These are phyloP conservation scores for Labia minor DNA, from an alignment of 2,888 invertebrate species.

Conservation along the genomic window DNA sequence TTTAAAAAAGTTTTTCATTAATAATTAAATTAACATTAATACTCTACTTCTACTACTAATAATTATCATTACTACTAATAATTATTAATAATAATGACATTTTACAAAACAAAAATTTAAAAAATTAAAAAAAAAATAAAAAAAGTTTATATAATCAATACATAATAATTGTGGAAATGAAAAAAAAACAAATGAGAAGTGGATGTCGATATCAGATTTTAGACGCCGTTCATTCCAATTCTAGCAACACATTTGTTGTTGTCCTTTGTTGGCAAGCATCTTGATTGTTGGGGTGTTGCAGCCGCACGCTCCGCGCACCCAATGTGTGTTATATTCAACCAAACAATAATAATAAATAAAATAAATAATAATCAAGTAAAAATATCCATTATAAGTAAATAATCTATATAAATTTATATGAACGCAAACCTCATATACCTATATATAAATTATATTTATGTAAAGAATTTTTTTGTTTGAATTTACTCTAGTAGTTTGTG, in stretches of 20 bases:
- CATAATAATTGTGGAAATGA: not conserved
- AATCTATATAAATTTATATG: slow-evolving; percentile 1
- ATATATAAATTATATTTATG: no score
- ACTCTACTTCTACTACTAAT: slow-evolving; percentile 13
- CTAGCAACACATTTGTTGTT: slow-evolving; percentile 3
- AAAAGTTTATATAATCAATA: not conserved
- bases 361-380: not conserved
- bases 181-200: not conserved
- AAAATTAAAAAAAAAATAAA: no score
- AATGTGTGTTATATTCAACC: not conserved
- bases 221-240: slow-evolving; percentile 8
- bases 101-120: not conserved
- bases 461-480: not conserved
- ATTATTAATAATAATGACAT: not conserved
- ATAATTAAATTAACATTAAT: slow-evolving; percentile 3
- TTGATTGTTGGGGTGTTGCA: slow-evolving; percentile 3
- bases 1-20: not conserved
- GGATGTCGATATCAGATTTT: not conserved
- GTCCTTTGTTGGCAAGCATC: slow-evolving; percentile 13
- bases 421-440: not conserved
- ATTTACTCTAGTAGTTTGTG: slow-evolving; percentile 7
- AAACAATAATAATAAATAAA: not conserved
- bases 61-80: slow-evolving; percentile 2
- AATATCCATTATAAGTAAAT: not conserved
- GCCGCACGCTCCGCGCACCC: slow-evolving; percentile 13